Evolutionary conservation across 2,113 vertebrate species (phyloP).

Genomic region (Spizaetus ornatus): DNA sequence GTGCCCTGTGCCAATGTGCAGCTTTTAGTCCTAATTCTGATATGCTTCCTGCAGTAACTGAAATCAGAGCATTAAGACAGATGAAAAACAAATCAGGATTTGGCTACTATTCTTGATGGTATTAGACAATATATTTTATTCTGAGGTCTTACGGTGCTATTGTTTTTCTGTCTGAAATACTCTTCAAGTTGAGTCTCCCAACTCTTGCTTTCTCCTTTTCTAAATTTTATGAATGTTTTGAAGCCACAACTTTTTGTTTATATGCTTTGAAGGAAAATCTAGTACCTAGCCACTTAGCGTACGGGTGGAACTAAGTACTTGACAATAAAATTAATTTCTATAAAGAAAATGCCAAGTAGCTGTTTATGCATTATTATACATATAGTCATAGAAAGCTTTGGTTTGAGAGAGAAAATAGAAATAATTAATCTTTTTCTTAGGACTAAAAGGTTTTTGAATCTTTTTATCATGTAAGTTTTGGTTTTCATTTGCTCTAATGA

Average conservation of each 20-base stretch:
- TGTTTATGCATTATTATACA: not conserved
- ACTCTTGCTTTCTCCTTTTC: not conserved
- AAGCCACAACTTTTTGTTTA: not conserved
- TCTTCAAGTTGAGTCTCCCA: not conserved
- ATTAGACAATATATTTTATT: not conserved
- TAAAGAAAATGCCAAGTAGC: not conserved
- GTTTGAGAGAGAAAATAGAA: not conserved
- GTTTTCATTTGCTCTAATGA: not conserved
- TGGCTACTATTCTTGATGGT: too few relatives aligned
- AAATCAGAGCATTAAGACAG: not conserved
- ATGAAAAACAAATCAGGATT: not conserved
- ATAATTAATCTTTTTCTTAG: not conserved
- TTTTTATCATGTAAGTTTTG: not conserved
- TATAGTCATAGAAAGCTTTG: not conserved
- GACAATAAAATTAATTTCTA: not conserved
- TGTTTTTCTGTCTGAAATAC: not conserved
- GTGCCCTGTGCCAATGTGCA: not conserved
- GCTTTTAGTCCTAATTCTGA: not conserved
- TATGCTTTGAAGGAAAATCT: not conserved
- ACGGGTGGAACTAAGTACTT: not conserved
- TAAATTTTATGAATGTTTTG: not conserved
- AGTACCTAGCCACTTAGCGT: too few relatives aligned
- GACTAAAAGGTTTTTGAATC: not conserved
- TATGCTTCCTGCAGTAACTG: not conserved
- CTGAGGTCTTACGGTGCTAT: rapidly evolving